Evolutionary conservation across 2,113 vertebrate genomes (phyloP).

Genomic region (Todiramphus saurophagus): DNA sequence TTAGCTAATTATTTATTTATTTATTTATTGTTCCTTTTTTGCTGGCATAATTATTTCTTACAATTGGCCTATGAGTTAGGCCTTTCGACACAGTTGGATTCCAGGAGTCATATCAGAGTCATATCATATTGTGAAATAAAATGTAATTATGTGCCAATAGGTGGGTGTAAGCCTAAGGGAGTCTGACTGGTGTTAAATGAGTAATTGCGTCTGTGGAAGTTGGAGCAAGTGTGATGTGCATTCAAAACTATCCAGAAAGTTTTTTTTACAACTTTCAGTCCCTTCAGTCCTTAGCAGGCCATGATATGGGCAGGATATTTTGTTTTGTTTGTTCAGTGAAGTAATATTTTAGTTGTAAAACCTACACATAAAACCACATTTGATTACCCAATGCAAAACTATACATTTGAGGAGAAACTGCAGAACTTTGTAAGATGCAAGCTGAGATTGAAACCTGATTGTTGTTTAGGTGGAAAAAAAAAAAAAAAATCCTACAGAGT

Average conservation of each 20-base stretch:
- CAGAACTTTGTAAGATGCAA: neutral
- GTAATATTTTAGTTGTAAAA: neutral
- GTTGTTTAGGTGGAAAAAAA: neutral
- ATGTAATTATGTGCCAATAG: neutral
- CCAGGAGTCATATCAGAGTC: neutral
- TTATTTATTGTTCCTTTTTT: neutral
- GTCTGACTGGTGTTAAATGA: neutral
- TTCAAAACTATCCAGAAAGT: neutral
- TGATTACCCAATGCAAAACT: neutral
- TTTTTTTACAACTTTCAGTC: neutral
- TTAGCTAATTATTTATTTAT: neutral
- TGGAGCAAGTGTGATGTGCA: neutral
- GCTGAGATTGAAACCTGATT: neutral
- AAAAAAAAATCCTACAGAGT: neutral
- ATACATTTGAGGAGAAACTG: neutral
- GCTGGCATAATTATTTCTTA: neutral
- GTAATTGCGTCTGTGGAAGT: neutral
- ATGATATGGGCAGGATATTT: neutral
- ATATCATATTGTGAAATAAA: neutral
- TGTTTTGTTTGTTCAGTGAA: neutral
- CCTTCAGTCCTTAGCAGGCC: neutral
- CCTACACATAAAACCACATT: neutral
- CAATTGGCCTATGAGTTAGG: neutral
- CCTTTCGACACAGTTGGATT: neutral
- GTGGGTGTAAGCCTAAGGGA: neutral